Base-by-base conservation (phyloP, 2,113 vertebrate genomes). In the Coracopsis vasa region DNA sequence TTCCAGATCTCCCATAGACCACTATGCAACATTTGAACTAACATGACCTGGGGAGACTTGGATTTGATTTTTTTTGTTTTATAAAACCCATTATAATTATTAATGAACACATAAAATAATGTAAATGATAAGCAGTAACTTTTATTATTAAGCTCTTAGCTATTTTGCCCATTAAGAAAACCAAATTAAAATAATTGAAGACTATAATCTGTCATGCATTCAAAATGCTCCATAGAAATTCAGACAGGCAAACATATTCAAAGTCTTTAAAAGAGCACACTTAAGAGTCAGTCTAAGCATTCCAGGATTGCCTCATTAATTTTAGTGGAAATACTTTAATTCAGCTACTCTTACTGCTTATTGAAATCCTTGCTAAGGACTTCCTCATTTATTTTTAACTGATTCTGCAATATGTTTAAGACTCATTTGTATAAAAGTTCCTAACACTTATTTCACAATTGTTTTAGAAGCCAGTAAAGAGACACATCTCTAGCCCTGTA, bases 131-230 rank as follows among this genome's bases (percentile, higher is more conserved):
- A 92, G 87, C 84, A 91, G 33, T 75, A 71, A 77, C 92, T 78
- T 93, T 92, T 83, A 95, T 93, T 90, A 51, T 84, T 90, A 56
- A 79, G 48, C 66, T 88, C 80, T 77, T 64, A 97, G 93, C 51
- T 94, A 88, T 96, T 93, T 95, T 92, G 74, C 88, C 96, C 93
- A 83, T 97, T 93, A 93, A 90, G 80, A 83, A 90, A 92, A 82
- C 73, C 94, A 95, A 94, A 92, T n/a, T 96, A 96, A 96, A 96
- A 95, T 96, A 96, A 96, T 83, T 90, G 95, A 95, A 95, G 93
- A 95, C 92, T 94, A 90, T 81, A 92, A 96, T 96, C 92, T 92
- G 80, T 90, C 89, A 84, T 64, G 88, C 95, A 50, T 94, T 97
- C 81, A 94, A 97, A 97, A 91, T 80, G 74, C 86, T 97, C 65